Conservation (phyloP, 2,888 invertebrate genomes). For the Chironomus tentans region DNA sequence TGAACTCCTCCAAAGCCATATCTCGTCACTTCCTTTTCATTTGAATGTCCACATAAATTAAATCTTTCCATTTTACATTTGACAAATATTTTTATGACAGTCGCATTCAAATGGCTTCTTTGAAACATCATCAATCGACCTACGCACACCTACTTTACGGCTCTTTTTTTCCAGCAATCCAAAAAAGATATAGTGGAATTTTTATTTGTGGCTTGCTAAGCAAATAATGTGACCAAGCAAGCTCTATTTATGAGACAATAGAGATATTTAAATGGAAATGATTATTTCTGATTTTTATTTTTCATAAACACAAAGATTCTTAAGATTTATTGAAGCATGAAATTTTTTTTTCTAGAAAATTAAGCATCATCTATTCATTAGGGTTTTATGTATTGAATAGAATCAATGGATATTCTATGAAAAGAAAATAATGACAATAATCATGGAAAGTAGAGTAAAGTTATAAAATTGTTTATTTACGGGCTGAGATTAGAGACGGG, state of each 20-base stretch:
- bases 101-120: neutral
- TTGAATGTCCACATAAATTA: too few relatives aligned
- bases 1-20: too few relatives aligned
- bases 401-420: neutral
- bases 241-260: neutral
- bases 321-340: conserved; percentile 20
- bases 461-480: neutral
- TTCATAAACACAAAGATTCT: neutral
- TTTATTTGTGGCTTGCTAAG: neutral
- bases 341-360: conserved; percentile 3
- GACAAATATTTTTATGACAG: neutral
- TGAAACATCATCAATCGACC: neutral
- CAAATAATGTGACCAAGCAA: too few relatives aligned
- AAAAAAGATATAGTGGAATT: neutral
- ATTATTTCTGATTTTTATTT: neutral
- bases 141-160: neutral
- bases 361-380: neutral
- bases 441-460: neutral
- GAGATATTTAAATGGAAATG: conserved; percentile 3
- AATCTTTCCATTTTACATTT: neutral
- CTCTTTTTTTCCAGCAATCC: neutral
- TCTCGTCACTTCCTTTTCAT: too few relatives aligned
- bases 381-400: neutral
- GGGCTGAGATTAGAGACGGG: too few relatives aligned
- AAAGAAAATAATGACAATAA: too few relatives aligned